Base-by-base conservation (phyloP, 92 coral and sea anemone species). In the Pocillopora grandis region DNA sequence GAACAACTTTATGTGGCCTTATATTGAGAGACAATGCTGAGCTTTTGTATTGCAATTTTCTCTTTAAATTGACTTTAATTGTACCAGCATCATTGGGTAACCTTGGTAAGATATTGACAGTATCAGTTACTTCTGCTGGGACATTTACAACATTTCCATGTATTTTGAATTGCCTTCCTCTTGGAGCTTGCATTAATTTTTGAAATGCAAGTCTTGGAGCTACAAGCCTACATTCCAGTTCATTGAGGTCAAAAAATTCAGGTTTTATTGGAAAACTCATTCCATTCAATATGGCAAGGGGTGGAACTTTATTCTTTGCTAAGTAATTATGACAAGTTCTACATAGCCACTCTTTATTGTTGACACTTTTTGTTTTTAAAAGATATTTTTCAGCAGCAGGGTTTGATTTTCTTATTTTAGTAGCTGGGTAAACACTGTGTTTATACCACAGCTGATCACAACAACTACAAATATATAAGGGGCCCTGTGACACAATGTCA, bases 181-280 rank as follows among this genome's bases (percentile, higher is more conserved):
- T 60, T 60, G 64, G 64, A 60, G 64, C 64, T 60, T 60, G 64
- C 64, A 60, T 60, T 67, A 82, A 59, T 76, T 88, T 88, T 77
- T 82, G 88, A 76, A 88, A 88, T 83, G 91, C 91, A 23, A 88
- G 70, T 57, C 91, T 88, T 60, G 88, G 91, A 76, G 88, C 90
- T 67, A 87, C 70, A 69, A 80, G 83, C 69, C 89, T 85, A 61
- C 84, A 85, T 69, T 88, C 91, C 75, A 83, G 71, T 79, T 88
- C 64, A 60, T 2, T 60, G 64, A 60, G 64, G 64, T 60, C 1
- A 60, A 60, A 60, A 60, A 60, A 60, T 60, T 60, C 64, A 60
- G 64, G 64, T 60, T 60, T 60, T 60, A 60, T 60, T 60, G 64
- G 64, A 60, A 86, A 80, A 31, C 68, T 52, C 90, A 87, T 87